These are phyloP conservation scores for Corythaeola cristata DNA, from an alignment of 2,113 vertebrate genomes.

Conservation along the genomic window DNA sequence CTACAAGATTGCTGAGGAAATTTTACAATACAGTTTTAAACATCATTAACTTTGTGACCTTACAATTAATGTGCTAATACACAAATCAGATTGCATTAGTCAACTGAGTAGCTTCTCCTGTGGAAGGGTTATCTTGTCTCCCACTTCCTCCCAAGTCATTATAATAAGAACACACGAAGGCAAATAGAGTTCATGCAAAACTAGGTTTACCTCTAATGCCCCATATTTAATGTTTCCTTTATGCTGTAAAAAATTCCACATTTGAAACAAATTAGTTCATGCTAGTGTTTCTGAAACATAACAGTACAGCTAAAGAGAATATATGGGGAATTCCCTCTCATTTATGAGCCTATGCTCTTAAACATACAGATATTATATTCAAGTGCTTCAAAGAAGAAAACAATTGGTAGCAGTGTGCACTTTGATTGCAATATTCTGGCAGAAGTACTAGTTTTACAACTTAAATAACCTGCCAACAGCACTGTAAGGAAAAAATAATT, in stretches of 20 bases:
- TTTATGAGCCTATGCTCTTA: not conserved
- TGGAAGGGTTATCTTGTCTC: not conserved
- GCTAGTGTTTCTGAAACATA: slow-evolving; percentile 4
- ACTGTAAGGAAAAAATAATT: slow-evolving; percentile 31
- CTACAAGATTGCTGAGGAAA: slow-evolving; percentile 32
- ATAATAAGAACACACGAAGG: not conserved
- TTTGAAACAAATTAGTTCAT: slow-evolving; percentile 11
- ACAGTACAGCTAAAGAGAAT: not conserved
- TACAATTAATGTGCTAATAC: slow-evolving; percentile 17
- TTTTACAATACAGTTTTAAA: slow-evolving; percentile 36
- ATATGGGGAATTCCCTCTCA: not conserved
- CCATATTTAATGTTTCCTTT: not conserved
- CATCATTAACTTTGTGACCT: slow-evolving; percentile 52
- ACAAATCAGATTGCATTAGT: not conserved
- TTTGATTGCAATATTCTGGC: not conserved
- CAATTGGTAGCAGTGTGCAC: not conserved
- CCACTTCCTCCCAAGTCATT: not conserved
- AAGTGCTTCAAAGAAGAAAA: not conserved
- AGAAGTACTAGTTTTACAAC: not conserved
- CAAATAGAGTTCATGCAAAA: not conserved
- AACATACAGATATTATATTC: not conserved
- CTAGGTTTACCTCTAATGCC: not conserved
- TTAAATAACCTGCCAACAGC: not conserved
- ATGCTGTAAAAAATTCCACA: not conserved
- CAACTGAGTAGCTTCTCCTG: not conserved